phyloP scores from a whole-genome alignment of 2,888 invertebrate genomes.

The Salticus scenicus region DNA sequence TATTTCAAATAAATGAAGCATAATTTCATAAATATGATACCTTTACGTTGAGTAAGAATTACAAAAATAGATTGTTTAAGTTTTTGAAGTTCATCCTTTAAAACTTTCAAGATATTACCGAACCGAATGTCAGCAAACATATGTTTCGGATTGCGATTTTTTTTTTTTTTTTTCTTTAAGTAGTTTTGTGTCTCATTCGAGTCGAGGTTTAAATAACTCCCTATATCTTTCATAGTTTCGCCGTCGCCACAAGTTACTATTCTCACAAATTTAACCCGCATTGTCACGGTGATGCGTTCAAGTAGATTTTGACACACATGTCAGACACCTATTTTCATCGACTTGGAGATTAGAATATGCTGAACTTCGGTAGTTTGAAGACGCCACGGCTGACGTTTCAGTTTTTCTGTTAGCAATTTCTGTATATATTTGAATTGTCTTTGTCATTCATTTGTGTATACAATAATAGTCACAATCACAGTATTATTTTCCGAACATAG shows the following conservation, averaged over 20 bases:
- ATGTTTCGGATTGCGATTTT: too few relatives aligned
- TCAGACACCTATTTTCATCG: background rate
- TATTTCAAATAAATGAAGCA: too few relatives aligned
- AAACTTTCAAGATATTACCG: too few relatives aligned
- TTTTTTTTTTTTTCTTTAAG: too few relatives aligned
- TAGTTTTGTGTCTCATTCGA: background rate
- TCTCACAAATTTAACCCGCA: background rate
- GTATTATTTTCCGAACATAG: too few relatives aligned
- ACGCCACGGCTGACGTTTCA: background rate
- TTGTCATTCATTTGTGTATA: background rate
- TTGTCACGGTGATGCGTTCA: background rate
- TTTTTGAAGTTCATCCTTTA: too few relatives aligned
- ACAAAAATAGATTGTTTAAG: too few relatives aligned
- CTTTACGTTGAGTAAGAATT: too few relatives aligned
- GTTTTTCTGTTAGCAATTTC: background rate
- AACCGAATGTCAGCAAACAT: too few relatives aligned
- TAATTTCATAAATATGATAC: too few relatives aligned
- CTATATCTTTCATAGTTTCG: background rate
- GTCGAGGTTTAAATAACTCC: background rate
- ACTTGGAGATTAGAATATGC: background rate
- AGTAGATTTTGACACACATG: background rate
- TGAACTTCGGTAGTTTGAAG: background rate
- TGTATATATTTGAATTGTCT: background rate
- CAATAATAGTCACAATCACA: too few relatives aligned
- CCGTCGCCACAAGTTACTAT: constrained; percentile 2